Percentiles rank a stretch among this genome's conserved stretches.
phyloP scores from a whole-genome alignment of 2,888 invertebrate genomes.

The Drosophila birchii region DNA sequence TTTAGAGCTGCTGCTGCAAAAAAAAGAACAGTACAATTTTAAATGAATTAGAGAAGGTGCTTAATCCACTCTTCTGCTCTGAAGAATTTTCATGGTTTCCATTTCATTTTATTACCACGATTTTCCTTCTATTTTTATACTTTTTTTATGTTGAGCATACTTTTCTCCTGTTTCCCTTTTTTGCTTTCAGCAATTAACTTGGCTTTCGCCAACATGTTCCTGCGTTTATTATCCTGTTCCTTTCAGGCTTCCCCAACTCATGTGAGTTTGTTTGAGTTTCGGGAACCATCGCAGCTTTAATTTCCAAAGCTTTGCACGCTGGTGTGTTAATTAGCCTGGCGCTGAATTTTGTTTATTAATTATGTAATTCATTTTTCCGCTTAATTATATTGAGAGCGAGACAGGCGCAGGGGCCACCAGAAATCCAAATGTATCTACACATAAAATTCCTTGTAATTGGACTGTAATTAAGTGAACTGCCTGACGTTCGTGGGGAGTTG shows the following conservation, averaged over 20 bases:
- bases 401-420: slow-evolving; percentile 27
- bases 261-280: slow-evolving; percentile 3
- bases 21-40: slow-evolving; percentile 18
- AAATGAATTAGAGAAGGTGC: slow-evolving; percentile 22
- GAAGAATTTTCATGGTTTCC: slow-evolving; percentile 13
- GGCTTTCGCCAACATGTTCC: slow-evolving; percentile 28
- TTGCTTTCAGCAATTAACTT: slow-evolving; percentile 31
- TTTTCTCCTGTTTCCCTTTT: not conserved
- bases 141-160: slow-evolving; percentile 23
- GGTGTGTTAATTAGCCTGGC: slow-evolving; percentile 71
- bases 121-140: slow-evolving; percentile 32
- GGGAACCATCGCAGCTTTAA: slow-evolving; percentile 26
- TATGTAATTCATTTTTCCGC: slow-evolving; percentile 79
- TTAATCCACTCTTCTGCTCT: not conserved
- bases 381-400: slow-evolving; percentile 69
- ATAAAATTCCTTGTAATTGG: slow-evolving; percentile 73
- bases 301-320: slow-evolving; percentile 9
- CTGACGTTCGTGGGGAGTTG: slow-evolving; percentile 16
- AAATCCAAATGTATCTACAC: slow-evolving; percentile 35
- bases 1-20: slow-evolving; percentile 14
- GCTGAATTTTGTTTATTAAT: slow-evolving; percentile 77
- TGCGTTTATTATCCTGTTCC: slow-evolving; percentile 26
- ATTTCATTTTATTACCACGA: slow-evolving; percentile 42
- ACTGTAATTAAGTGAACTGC: slow-evolving; percentile 66
- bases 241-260: slow-evolving; percentile 4